These are phyloP conservation scores for Athene noctua DNA, from an alignment of 2,113 vertebrate species.

Conservation along the genomic window DNA sequence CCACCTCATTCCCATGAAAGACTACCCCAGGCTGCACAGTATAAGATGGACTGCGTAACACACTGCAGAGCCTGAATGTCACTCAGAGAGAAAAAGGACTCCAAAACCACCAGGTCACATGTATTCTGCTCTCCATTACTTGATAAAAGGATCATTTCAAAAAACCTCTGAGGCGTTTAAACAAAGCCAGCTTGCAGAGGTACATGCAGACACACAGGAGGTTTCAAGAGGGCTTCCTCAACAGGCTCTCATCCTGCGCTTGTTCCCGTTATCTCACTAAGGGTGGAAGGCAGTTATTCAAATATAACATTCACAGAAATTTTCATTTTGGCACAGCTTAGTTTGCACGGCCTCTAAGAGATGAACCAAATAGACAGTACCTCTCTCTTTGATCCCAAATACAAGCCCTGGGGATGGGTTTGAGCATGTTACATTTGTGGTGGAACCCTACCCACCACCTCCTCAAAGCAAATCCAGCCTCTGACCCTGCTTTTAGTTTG, in stretches of 20 bases:
- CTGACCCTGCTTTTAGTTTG: background rate
- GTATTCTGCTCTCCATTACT: background rate
- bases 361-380: background rate
- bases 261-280: background rate
- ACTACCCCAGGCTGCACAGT: background rate
- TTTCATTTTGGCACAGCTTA: background rate
- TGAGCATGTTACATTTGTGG: background rate
- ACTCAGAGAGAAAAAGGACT: background rate
- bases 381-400: background rate
- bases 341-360: background rate
- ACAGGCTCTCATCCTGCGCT: background rate
- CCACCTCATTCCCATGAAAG: background rate
- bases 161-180: background rate
- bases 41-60: background rate
- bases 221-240: background rate
- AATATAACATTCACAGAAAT: background rate
- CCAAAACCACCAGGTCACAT: background rate
- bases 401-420: background rate
- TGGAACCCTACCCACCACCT: background rate
- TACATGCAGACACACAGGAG: rapidly evolving
- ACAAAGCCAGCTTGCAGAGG: background rate
- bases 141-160: background rate
- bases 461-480: background rate
- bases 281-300: background rate
- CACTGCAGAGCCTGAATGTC: background rate